Percentiles rank a stretch among this genome's conserved stretches.
phyloP scores from a whole-genome alignment of 2,113 vertebrate genomes.

The Pituophis catenifer region DNA sequence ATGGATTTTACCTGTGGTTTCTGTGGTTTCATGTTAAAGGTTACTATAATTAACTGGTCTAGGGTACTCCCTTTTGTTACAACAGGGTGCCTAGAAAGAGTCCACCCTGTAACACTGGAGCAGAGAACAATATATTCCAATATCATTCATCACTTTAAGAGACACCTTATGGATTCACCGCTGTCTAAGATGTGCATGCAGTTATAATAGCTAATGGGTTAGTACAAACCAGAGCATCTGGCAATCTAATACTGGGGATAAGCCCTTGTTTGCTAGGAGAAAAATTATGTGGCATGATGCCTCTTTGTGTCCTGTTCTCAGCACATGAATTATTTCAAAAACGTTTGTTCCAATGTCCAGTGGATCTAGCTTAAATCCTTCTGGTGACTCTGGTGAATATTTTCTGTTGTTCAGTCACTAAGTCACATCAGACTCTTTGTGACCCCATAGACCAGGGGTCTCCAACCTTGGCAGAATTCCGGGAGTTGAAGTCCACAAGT shows the following conservation, averaged over 20 bases:
- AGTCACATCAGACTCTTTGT: background rate
- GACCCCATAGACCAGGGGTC: background rate
- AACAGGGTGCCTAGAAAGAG: slow-evolving; percentile 1
- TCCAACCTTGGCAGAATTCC: no score
- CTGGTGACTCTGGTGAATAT: background rate
- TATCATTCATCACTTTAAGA: slow-evolving; percentile 45
- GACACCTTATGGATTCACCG: slow-evolving; percentile 39
- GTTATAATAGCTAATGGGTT: slow-evolving; percentile 20
- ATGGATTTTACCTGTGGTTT: slow-evolving; percentile 28
- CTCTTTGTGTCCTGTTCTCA: slow-evolving; percentile 28
- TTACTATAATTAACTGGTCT: slow-evolving; percentile 10
- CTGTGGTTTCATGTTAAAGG: background rate
- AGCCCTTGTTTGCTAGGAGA: slow-evolving; percentile 10
- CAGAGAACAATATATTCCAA: slow-evolving; percentile 25
- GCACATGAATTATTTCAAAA: slow-evolving; percentile 2
- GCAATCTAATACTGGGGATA: slow-evolving; percentile 42
- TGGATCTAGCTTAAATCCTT: background rate
- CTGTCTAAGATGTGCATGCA: slow-evolving; percentile 48
- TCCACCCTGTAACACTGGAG: slow-evolving; percentile 31
- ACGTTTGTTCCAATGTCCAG: background rate
- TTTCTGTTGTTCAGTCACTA: background rate
- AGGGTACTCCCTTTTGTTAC: slow-evolving; percentile 33
- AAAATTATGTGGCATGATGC: slow-evolving; percentile 4
- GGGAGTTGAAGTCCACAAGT: background rate
- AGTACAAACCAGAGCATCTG: slow-evolving; percentile 33